These are phyloP conservation scores for Montipora cactus DNA, from an alignment of 64 coral and sea anemone genomes.

Conservation along the genomic window DNA sequence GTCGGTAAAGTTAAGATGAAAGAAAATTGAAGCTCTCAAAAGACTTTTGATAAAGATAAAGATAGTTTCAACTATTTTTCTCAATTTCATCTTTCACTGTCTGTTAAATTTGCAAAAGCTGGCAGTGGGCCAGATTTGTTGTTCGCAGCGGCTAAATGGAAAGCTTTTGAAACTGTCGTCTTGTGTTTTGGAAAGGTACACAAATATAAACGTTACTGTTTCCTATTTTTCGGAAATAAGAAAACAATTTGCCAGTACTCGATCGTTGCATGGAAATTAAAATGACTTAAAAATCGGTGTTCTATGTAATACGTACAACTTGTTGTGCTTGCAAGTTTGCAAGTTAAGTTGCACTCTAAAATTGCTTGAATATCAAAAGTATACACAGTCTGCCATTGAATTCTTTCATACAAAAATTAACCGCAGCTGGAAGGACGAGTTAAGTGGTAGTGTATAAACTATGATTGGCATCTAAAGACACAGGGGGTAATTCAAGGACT, in stretches of 20 bases:
- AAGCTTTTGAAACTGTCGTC: not conserved
- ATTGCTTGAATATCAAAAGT: not conserved
- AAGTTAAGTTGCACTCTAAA: conserved; percentile 5
- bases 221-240: not conserved
- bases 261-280: conserved; percentile 3
- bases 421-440: not conserved
- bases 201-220: not conserved
- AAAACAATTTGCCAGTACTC: not conserved
- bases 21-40: not conserved
- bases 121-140: not conserved
- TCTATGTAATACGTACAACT: conserved; percentile 1
- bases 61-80: not conserved
- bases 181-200: conserved; percentile 17
- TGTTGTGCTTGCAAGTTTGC: conserved; percentile 1
- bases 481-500: not conserved
- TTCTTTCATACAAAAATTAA: not conserved
- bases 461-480: conserved; percentile 3
- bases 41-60: conserved; percentile 7
- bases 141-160: conserved; percentile 1
- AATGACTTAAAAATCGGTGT: not conserved
- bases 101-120: conserved; percentile 9
- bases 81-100: conserved; percentile 3
- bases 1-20: not conserved
- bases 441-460: not conserved
- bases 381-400: conserved; percentile 7